phyloP scores from a whole-genome alignment of 2,797 vertebrate species.

The Hydrolagus colliei region DNA sequence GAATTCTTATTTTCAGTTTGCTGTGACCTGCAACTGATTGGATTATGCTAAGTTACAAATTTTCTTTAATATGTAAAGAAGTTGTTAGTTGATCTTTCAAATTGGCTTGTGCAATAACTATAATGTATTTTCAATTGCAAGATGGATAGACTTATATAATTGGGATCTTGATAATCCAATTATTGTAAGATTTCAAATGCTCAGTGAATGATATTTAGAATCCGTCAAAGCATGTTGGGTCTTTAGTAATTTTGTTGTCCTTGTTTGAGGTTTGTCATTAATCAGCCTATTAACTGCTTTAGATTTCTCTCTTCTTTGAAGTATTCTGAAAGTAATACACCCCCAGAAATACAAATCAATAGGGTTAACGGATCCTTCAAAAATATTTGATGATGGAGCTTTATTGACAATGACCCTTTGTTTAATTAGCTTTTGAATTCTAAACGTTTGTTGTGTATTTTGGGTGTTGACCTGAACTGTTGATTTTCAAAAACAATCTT shows the following conservation, averaged over 20 bases:
- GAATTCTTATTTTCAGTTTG: neutral
- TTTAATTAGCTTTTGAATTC: too few relatives aligned
- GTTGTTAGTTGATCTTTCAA: neutral
- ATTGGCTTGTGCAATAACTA: neutral
- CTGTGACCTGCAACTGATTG: neutral
- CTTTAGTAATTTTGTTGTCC: too few relatives aligned
- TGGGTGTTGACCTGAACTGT: too few relatives aligned
- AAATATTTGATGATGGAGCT: too few relatives aligned
- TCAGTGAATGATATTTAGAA: neutral
- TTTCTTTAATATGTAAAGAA: neutral
- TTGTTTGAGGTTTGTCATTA: neutral
- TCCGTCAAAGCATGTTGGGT: neutral
- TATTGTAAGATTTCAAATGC: neutral
- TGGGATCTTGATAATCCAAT: neutral
- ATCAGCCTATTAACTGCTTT: neutral
- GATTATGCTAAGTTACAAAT: neutral
- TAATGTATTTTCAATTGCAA: neutral
- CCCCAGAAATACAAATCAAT: neutral
- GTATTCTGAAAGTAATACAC: too few relatives aligned
- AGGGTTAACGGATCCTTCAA: too few relatives aligned
- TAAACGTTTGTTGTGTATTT: too few relatives aligned
- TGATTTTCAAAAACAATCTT: too few relatives aligned
- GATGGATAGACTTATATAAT: neutral
- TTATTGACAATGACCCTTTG: neutral
- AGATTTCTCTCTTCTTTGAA: neutral